Conservation (phyloP, 2,888 invertebrate genomes). For the Theretra japonica region DNA sequence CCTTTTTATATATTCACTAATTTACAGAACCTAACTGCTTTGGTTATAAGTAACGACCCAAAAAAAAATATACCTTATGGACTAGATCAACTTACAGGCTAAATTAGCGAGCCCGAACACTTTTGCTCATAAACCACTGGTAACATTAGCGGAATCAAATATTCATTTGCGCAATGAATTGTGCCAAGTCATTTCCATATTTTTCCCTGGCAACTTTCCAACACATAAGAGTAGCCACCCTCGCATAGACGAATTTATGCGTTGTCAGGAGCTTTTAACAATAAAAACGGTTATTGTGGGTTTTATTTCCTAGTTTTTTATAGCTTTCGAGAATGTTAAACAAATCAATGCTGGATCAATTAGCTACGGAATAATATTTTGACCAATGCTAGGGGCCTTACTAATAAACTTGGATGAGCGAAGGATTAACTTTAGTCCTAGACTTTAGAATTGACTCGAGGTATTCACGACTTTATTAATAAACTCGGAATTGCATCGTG, state of each 20-base stretch:
- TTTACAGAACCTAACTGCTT: too few species aligned
- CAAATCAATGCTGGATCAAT: not conserved
- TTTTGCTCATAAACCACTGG: constrained; percentile 4
- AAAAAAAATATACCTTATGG: too few species aligned
- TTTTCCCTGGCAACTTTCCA: constrained; percentile 24
- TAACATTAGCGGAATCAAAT: constrained; percentile 17
- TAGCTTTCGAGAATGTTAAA: not conserved
- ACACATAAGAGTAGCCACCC: not conserved
- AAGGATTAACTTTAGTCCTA: too few species aligned
- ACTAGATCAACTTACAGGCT: too few species aligned
- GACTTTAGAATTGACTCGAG: too few species aligned
- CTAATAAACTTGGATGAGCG: too few species aligned
- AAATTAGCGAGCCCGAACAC: not conserved
- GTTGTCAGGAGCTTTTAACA: not conserved
- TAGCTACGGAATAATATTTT: too few species aligned
- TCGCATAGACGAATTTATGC: constrained; percentile 1
- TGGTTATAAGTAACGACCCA: not conserved
- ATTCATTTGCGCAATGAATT: constrained; percentile 19
- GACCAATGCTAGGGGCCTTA: too few species aligned
- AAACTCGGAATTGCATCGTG: too few species aligned
- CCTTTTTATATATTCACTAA: too few species aligned
- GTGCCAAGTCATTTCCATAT: constrained; percentile 21
- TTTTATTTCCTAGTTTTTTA: not conserved
- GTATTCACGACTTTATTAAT: too few species aligned
- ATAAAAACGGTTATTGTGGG: not conserved